Evolutionary conservation across 2,888 invertebrate species (phyloP).

Genomic region (Ligdia adustata): DNA sequence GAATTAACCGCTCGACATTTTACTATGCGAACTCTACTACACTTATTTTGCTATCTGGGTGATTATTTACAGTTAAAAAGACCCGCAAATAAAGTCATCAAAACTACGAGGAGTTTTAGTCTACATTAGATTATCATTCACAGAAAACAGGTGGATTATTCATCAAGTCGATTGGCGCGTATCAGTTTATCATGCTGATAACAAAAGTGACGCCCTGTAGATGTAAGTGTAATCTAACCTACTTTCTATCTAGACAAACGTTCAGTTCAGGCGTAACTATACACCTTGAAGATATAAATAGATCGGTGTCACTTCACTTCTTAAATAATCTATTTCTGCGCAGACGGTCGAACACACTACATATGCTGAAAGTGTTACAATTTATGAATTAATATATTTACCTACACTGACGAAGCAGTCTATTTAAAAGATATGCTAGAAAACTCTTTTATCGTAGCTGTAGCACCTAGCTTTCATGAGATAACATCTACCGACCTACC

Average conservation of each 20-base stretch:
- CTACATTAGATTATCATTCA: slow-evolving; percentile 40
- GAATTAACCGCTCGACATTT: slow-evolving; percentile 73
- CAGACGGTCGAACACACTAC: background rate
- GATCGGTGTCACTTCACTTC: slow-evolving; percentile 66
- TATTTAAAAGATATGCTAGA: too few species aligned
- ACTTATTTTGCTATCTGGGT: slow-evolving; percentile 51
- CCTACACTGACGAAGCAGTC: too few species aligned
- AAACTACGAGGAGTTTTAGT: slow-evolving; percentile 16
- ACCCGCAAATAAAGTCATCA: slow-evolving; percentile 41
- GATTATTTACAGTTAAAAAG: slow-evolving; percentile 36
- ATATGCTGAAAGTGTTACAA: too few species aligned
- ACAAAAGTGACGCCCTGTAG: slow-evolving; percentile 37
- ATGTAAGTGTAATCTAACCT: slow-evolving; percentile 64
- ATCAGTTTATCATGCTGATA: slow-evolving; percentile 72
- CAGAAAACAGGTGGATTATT: slow-evolving; percentile 51
- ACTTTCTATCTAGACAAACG: slow-evolving; percentile 53
- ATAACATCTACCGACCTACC: too few species aligned
- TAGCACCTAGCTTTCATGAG: too few species aligned
- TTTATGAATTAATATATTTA: too few species aligned
- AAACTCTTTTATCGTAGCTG: too few species aligned
- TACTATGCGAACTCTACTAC: slow-evolving; percentile 43
- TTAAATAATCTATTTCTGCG: slow-evolving; percentile 40
- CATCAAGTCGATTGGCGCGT: slow-evolving; percentile 44
- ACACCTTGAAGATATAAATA: slow-evolving; percentile 58
- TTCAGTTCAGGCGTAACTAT: slow-evolving; percentile 46